A percentile compares a stretch with the other conserved stretches of the same genome.
These are phyloP conservation scores for Tortricodes alternella DNA, from an alignment of 2,888 invertebrate species.

Conservation along the genomic window DNA sequence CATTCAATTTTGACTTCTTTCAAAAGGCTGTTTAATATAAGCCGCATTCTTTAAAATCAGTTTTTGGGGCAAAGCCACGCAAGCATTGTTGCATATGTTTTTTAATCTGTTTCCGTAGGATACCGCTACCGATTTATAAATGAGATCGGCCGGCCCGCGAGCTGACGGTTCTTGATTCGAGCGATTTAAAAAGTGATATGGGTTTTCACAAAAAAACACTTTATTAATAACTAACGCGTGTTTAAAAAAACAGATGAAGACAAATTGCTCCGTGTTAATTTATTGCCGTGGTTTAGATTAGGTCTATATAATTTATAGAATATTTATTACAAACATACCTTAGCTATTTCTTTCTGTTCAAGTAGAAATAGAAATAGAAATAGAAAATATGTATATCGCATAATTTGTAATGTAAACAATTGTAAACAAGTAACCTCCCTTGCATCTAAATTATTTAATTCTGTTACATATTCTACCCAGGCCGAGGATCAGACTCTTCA, in stretches of 20 bases:
- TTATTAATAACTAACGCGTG: slow-evolving; percentile 74
- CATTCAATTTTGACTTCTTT: slow-evolving; percentile 83
- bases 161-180: slow-evolving; percentile 69
- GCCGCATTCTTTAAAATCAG: slow-evolving; percentile 79
- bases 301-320: slow-evolving; percentile 54
- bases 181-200: slow-evolving; percentile 78
- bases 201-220: slow-evolving; percentile 71
- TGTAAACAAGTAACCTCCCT: no score
- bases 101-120: slow-evolving; percentile 82
- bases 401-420: no score
- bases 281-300: slow-evolving; percentile 29
- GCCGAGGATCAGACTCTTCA: slow-evolving; percentile 78
- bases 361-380: no score
- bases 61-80: slow-evolving; percentile 72
- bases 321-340: slow-evolving; percentile 9
- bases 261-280: slow-evolving; percentile 67
- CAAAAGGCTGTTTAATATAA: slow-evolving; percentile 82
- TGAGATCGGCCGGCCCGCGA: slow-evolving; percentile 60
- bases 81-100: slow-evolving; percentile 74
- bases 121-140: slow-evolving; percentile 81
- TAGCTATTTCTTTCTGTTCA: no score
- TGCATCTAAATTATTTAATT: no score
- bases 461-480: no score
- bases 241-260: slow-evolving; percentile 72
- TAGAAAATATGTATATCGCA: no score